Evolutionary conservation across 92 coral and sea anemone genomes (phyloP).

Genomic region (Siderastrea radians): DNA sequence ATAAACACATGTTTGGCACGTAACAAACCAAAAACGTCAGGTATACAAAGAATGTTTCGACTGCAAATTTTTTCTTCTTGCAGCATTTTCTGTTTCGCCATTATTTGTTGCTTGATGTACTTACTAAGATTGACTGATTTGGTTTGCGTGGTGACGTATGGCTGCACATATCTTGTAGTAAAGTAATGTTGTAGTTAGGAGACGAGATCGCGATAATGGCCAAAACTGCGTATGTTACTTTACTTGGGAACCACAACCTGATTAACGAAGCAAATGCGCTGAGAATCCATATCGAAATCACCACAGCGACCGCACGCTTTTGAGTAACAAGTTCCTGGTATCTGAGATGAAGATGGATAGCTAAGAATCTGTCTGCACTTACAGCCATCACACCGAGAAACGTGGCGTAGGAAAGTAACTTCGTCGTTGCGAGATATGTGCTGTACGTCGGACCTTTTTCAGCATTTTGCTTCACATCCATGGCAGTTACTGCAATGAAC

Average conservation of each 20-base stretch:
- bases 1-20: background rate
- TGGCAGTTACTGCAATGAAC: background rate
- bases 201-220: background rate
- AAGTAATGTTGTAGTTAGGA: background rate
- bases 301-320: background rate
- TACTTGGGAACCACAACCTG: background rate
- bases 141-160: background rate
- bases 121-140: background rate
- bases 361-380: slow-evolving; percentile 12
- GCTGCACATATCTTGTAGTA: slow-evolving; percentile 3
- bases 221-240: background rate
- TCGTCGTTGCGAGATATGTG: background rate
- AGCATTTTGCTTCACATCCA: background rate
- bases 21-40: slow-evolving; percentile 10
- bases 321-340: slow-evolving; percentile 11
- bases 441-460: background rate
- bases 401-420: background rate
- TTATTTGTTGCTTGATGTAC: background rate
- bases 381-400: background rate
- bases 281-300: background rate
- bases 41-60: slow-evolving; percentile 10
- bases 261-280: background rate
- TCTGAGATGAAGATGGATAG: slow-evolving; percentile 22
- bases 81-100: background rate
- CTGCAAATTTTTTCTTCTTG: background rate